phyloP scores from a whole-genome alignment of 2,888 invertebrate genomes.

The Alcis repandata region DNA sequence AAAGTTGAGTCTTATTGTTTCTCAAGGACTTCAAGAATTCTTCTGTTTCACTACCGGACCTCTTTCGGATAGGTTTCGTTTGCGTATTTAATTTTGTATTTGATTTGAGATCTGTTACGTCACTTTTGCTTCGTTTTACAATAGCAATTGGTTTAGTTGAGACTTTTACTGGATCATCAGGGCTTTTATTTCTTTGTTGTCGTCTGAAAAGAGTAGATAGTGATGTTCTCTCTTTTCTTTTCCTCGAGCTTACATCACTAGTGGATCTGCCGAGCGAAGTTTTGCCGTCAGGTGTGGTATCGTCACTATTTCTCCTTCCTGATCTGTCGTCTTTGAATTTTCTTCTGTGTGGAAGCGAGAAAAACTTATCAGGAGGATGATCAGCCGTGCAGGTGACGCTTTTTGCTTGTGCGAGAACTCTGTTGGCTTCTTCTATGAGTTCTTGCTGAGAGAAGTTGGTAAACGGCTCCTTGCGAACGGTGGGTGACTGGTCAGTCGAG shows the following conservation, averaged over 20 bases:
- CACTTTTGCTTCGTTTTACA: conserved; percentile 88
- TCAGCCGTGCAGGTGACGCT: conserved; percentile 89
- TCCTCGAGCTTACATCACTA: conserved; percentile 84
- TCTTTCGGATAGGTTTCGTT: conserved; percentile 83
- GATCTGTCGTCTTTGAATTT: conserved; percentile 79
- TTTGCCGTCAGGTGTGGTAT: conserved; percentile 74
- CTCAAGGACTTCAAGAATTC: conserved; percentile 84
- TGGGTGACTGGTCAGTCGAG: conserved; percentile 68
- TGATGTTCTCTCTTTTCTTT: conserved; percentile 86
- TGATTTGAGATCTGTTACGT: conserved; percentile 88
- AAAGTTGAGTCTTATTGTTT: conserved; percentile 89
- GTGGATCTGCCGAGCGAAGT: conserved; percentile 83
- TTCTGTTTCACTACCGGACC: conserved; percentile 88
- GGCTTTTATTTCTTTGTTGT: conserved; percentile 83
- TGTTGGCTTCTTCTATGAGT: conserved; percentile 91
- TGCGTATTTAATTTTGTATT: conserved; percentile 76
- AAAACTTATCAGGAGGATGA: conserved; percentile 88
- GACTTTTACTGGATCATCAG: conserved; percentile 83
- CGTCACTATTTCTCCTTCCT: conserved; percentile 85
- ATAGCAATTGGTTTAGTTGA: conserved; percentile 72
- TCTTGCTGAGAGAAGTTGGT: conserved; percentile 90
- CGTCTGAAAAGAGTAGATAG: conserved; percentile 90
- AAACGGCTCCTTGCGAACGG: conserved; percentile 84
- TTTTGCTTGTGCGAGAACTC: conserved; percentile 91
- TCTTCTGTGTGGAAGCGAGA: conserved; percentile 89